Base-by-base conservation (phyloP, 2,888 invertebrate species). In the Rhagium mordax region DNA sequence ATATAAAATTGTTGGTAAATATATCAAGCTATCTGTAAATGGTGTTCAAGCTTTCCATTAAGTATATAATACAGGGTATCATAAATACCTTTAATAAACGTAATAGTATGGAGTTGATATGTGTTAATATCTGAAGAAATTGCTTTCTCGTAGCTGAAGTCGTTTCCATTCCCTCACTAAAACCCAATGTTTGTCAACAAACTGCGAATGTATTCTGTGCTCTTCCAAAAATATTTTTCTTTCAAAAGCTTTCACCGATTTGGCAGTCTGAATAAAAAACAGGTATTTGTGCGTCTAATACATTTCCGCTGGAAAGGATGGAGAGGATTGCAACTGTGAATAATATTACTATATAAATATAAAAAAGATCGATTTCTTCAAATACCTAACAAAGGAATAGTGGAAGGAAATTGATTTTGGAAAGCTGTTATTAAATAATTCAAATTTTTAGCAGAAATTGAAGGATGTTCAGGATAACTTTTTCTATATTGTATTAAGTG, bases 141-240 rank as follows among this genome's bases (percentile, higher is more conserved):
- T 4, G 10, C 41, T 6, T n/a, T 41, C n/a, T n/a, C 41, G 13
- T n/a, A 41, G n/a, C 41, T n/a, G 41, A 41, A 13, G 41, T 41
- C 29, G 29, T 57, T 57, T 5, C 57, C 15, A 57, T 15, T 57
- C 27, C 29, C 29, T 29, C 16, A 8, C 53, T 20, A 57, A 57
- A 16, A 29, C 57, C 57, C 3, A 15, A 57, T 57, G 29, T 29
- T 16, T 57, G 57, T 57, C 29, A 57, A 27, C 57, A 57, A 57
- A 27, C 15, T 57, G 1, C 29, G 16, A 57, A 16, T 16, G 29
- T 27, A 57, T 57, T 16, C 15, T 57, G 27, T 57, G 29, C 29
- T 29, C 16, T 29, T 57, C 29, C 15, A 29, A 29, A 57, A 29
- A 57, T 29, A 29, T 41, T 27, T 57, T 57, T 57, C 29, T 57